Evolutionary conservation across 2,797 vertebrate species (phyloP).

Genomic region (Odontamblyopus rebecca): DNA sequence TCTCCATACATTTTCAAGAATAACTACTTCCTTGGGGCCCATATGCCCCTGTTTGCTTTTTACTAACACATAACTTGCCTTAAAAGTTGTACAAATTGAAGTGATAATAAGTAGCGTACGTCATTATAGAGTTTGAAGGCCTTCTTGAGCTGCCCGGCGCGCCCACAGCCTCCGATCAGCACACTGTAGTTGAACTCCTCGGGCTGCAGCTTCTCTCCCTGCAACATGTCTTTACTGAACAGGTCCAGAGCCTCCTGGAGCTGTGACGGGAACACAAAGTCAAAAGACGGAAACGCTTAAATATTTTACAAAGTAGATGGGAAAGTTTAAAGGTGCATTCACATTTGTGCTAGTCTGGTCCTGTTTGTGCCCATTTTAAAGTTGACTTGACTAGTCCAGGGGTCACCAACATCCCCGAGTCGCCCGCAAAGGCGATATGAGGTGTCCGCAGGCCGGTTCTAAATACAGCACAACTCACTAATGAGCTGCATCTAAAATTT

Average conservation of each 20-base stretch:
- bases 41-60: too few relatives aligned
- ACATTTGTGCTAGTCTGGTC: too few relatives aligned
- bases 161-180: slow-evolving; percentile 91
- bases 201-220: slow-evolving; percentile 82
- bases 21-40: too few relatives aligned
- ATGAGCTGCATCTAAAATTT: too few relatives aligned
- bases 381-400: neutral
- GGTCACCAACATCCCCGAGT: too few relatives aligned
- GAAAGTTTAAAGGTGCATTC: neutral
- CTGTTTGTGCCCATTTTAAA: neutral
- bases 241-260: slow-evolving; percentile 87
- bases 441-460: too few relatives aligned
- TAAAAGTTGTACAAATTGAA: neutral
- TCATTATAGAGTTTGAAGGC: slow-evolving; percentile 94
- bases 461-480: too few relatives aligned
- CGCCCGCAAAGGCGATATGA: too few relatives aligned
- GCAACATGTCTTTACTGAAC: slow-evolving; percentile 90
- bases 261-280: slow-evolving; percentile 54
- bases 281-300: neutral
- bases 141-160: slow-evolving; percentile 86
- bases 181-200: slow-evolving; percentile 90
- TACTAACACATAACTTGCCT: neutral
- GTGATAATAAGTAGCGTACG: slow-evolving; percentile 61
- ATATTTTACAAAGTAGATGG: neutral
- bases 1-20: neutral